Percentiles rank a stretch among this genome's conserved stretches.
Conservation (phyloP, 2,888 invertebrate species). For the Platycheirus albimanus region DNA sequence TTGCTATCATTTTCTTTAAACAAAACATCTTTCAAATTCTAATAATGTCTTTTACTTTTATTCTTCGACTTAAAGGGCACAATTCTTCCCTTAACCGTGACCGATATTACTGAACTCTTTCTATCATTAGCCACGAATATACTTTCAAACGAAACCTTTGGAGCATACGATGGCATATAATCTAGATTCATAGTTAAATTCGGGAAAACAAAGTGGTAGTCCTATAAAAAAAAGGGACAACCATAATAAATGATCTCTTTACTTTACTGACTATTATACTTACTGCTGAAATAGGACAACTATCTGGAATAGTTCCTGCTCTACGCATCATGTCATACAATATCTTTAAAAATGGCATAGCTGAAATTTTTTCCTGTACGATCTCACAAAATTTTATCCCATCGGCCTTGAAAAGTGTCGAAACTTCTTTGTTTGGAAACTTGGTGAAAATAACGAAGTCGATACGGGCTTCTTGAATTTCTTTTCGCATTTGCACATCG, state of each 20-base stretch:
- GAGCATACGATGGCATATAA: no score
- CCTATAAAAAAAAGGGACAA: no score
- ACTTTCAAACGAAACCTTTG: no score
- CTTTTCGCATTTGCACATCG: slow-evolving; percentile 1
- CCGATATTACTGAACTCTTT: no score
- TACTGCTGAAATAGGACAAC: slow-evolving; percentile 15
- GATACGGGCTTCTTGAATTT: background rate
- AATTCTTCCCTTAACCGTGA: no score
- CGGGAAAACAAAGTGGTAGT: no score
- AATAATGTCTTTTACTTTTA: background rate
- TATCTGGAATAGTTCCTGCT: background rate
- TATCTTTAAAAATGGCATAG: background rate
- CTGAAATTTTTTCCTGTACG: background rate
- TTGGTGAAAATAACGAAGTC: background rate
- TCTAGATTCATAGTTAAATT: no score
- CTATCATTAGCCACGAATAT: no score
- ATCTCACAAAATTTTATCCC: background rate
- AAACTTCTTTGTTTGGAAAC: background rate
- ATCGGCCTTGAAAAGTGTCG: background rate
- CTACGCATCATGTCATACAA: background rate
- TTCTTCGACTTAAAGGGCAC: background rate
- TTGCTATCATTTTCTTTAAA: no score
- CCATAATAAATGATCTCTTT: no score
- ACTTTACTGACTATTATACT: background rate
- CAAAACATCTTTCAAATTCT: background rate